Evolutionary conservation across 2,113 vertebrate genomes (phyloP).

Genomic region (Melozone crissalis): DNA sequence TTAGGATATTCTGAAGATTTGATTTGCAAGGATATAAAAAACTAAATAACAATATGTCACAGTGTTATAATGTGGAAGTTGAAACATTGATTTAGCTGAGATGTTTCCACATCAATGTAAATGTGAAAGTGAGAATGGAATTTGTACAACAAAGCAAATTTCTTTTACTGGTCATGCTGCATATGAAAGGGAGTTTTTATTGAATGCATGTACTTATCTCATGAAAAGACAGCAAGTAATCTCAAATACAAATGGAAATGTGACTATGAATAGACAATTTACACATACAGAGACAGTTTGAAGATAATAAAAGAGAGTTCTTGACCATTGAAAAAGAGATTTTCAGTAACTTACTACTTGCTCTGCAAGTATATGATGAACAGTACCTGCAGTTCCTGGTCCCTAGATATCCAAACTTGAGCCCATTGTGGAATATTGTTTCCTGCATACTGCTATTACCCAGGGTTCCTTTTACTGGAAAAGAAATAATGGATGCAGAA

Average conservation of each 20-base stretch:
- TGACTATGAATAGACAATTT: not conserved
- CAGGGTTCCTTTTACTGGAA: not conserved
- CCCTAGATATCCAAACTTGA: not conserved
- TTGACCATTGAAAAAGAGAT: not conserved
- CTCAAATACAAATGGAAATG: conserved; percentile 14
- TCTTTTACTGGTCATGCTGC: not conserved
- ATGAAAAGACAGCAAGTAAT: not conserved
- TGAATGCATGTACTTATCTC: not conserved
- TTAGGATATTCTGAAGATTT: not conserved
- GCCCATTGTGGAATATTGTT: not conserved
- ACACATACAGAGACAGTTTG: not conserved
- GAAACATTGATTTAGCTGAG: not conserved
- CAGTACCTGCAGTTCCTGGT: not conserved
- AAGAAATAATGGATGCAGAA: not conserved
- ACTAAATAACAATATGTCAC: not conserved
- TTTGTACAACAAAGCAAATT: not conserved
- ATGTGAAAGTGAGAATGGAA: not conserved
- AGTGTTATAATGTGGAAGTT: not conserved
- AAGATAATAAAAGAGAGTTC: not conserved
- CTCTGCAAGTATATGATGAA: not conserved
- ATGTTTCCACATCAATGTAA: not conserved
- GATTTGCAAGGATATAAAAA: not conserved
- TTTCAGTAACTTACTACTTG: not conserved
- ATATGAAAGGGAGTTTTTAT: not conserved
- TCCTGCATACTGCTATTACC: not conserved